Evolutionary conservation across 2,797 vertebrate genomes (phyloP), one percentile per base, ranked within the genome.

Genomic region (Mormyrus proboscirostris): DNA sequence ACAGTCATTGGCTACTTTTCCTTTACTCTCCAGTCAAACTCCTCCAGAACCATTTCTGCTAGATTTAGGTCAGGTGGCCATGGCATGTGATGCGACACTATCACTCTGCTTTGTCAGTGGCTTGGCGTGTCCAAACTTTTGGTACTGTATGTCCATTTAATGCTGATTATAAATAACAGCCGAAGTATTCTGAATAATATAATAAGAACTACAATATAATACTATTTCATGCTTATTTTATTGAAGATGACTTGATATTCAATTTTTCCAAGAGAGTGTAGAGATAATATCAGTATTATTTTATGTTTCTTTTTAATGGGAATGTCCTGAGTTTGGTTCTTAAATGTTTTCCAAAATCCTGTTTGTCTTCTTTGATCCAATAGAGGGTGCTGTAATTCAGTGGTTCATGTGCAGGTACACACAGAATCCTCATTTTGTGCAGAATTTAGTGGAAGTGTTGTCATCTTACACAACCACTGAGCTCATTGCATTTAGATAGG

Each of bases 321-420:
- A 82, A 82, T n/a, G 69, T 76, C 69, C 33, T 76, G 14, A 76
- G 38, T 44, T 19, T 79, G 4, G 33, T 79, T 79, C 76, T 47
- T 10, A 29, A 82, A 47, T 47, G 41, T 82, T 82, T 44, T 47
- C 41, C 76, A 47, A 19, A 82, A 38, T 76, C 12, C 41, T 82
- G 76, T 87, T n/a, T 38, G 50, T 57, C 25, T 57, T n/a, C 59
- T 41, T 16, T 33, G 29, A 7, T 59, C 88, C 90, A 88, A 83
- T 88, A 93, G 94, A 90, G 90, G 92, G 93, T 10, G 90, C 89
- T 86, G 5, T 89, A 88, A 88, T 83, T 90, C 89, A 89, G 90
- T 90, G 7, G 44, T 73, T 49, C 59, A 85, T n/a, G 29, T 33
- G 38, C 4, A 65, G 22, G 44, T 50, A 14, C n/a, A 82, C 50